Base-by-base conservation (phyloP, 2,888 invertebrate genomes). In the Drosophila melanocephala region DNA sequence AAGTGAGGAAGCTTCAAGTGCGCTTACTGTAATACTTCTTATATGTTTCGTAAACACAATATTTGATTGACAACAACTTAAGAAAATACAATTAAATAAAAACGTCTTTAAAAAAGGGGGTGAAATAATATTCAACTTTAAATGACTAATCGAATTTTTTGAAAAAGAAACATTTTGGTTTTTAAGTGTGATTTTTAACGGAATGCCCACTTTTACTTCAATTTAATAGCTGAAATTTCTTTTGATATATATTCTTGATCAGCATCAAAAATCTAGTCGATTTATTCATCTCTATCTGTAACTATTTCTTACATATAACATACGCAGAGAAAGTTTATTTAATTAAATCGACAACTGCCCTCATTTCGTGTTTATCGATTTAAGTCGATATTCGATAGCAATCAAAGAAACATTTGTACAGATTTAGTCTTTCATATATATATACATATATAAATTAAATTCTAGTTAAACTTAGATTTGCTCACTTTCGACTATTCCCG, bases 71-170 rank as follows among this genome's bases (percentile, higher is more conserved):
- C 16, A 7, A 22, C 7, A 42, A 39, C 1, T 12, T 12, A n/a
- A 2, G 10, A 42, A 44, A 14, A 22, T 1, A 44, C 14, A 14
- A 22, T 4, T 47, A 22, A 7, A 47, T 47, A 1, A 7, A 47
- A 7, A 2, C 2, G 0, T 22, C 7, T 2, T 16, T 22, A 7
- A 22, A 7, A 47, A n/a, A 6, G 16, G 0, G 1, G 4, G 10
- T 0, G 1, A 14, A 22, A 2, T 10, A 22, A n/a, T 3, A 44
- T n/a, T 12, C 0, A 12, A 6, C 14, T 3, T 6, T 5, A 42
- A 42, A 12, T 5, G 1, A n/a, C 10, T 10, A 42, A 5, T 42
- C 5, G n/a, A 44, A 5, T 22, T 22, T 3, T 44, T 22, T n/a
- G 12, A 6, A 22, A 14, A 44, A 14, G 6, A 22, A 22, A 22